Evolutionary conservation across 2,797 vertebrate genomes (phyloP), one percentile per base, ranked within the genome.

Genomic region (Enteromius afrohamiltoni): DNA sequence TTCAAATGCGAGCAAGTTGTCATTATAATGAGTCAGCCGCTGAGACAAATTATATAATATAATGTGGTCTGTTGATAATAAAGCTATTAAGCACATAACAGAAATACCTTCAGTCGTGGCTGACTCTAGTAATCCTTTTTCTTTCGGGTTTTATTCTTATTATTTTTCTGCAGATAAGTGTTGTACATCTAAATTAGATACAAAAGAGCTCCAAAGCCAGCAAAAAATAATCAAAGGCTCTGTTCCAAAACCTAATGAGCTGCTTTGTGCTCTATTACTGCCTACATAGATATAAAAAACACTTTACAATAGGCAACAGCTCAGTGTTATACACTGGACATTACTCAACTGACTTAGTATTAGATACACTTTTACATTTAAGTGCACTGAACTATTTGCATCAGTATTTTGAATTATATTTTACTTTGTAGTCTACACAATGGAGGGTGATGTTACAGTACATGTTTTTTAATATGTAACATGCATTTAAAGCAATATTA

Each of bases 1-100:
- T 80, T 45, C 34, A 29, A 58, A 71, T 21, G 67, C 51, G 34
- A 69, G 37, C 49, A 17, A 70, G 79, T 10, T 58, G 23, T 80
- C 67, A 71, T 58, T 80, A 29, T 58, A 71, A 71, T n/a, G 37
- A 45, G 51, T 70, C 78, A 37, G 21, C 47, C 7, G 9, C 49
- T 80, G 31, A 31, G 47, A 80, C 34, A 80, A 80, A 80, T 42
- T 2, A 21, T 29, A 29, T 37, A 69, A 69, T 55, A 77, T 64
- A 68, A 29, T 23, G 78, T 26, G 47, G 29, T 55, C 31, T 68
- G 49, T 53, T 69, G 65, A 69, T 42, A 55, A 40, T 80, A 55
- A 69, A 53, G 65, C 78, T 58, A 55, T 58, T 69, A 80, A 55
- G 67, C 53, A n/a, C 16, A 6, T 31, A 42, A 45, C 51, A 34